Evolutionary conservation across 2,797 vertebrate species (phyloP), one percentile per base, ranked within the genome.

Genomic region (Microcaecilia unicolor): DNA sequence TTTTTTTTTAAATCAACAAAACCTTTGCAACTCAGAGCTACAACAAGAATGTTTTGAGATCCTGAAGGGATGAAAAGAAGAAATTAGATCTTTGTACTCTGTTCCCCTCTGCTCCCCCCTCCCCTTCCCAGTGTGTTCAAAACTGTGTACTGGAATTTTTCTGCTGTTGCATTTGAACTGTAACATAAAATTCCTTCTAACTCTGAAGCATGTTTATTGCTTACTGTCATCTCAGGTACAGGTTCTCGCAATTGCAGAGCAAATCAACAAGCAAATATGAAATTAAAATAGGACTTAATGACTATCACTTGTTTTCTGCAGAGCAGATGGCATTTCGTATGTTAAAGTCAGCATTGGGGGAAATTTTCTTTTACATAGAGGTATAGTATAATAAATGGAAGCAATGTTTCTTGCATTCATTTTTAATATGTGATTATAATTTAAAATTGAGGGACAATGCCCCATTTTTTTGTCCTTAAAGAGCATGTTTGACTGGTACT

Each of bases 201-300:
- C 40, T 34, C 56, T 48, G 33, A 50, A 36, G 41, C 45, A 48
- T 45, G n/a, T n/a, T n/a, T n/a, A n/a, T n/a, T n/a, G n/a, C n/a
- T n/a, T n/a, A n/a, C n/a, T n/a, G 37, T 39, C 63, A 55, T 73
- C 78, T 83, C 80, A 82, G 80, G 82, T 76, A 81, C 76, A 76
- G 73, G 58, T 41, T 54, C 49, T n/a, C 64, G 48, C 43, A 25
- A 36, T 44, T 51, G 24, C 34, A 58, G 58, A 56, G 31, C 58
- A 58, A 54, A 50, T 54, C 28, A 48, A 42, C 29, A 44, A 47
- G 35, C 48, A 46, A n/a, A n/a, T 46, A 31, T 64, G 32, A 34
- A 48, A 34, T 55, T 58, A 25, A 26, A 50, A 54, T 59, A 51
- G 29, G 36, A 41, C 28, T 38, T 25, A 43, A 59, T 64, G 59